These are phyloP conservation scores for Acipenser transmontanus DNA, from an alignment of 2,797 vertebrate species.

Conservation along the genomic window DNA sequence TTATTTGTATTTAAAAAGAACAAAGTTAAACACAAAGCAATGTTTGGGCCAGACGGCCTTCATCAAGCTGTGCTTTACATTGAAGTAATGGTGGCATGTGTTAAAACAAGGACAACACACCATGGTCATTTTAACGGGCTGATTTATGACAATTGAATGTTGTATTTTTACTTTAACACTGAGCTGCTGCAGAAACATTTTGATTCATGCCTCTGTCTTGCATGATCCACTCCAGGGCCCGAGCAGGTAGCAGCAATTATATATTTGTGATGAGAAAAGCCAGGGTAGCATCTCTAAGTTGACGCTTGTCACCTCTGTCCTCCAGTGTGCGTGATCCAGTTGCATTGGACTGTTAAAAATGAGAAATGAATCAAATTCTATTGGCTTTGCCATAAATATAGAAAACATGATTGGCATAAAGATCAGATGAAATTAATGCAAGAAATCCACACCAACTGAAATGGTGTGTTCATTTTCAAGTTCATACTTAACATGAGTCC, in stretches of 20 bases:
- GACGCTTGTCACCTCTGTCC: constrained; percentile 43
- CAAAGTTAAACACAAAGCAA: too few species aligned
- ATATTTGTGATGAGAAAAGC: constrained; percentile 41
- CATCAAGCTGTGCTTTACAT: not conserved
- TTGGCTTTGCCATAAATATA: constrained; percentile 39
- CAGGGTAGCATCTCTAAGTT: constrained; percentile 47
- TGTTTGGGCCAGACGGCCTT: not conserved
- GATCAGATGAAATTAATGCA: constrained; percentile 21
- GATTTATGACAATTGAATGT: constrained; percentile 38
- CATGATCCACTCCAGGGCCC: constrained; percentile 26
- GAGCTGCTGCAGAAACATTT: constrained; percentile 42
- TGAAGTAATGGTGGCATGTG: not conserved
- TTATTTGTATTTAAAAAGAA: too few species aligned
- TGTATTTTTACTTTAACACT: constrained; percentile 30
- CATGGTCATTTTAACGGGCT: not conserved
- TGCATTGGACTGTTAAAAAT: constrained; percentile 42
- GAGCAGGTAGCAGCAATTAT: constrained; percentile 31
- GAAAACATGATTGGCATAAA: constrained; percentile 28
- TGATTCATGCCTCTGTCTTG: constrained; percentile 43
- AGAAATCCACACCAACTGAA: constrained; percentile 5
- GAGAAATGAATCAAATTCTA: constrained; percentile 26
- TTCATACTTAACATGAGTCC: not conserved
- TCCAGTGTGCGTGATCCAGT: constrained; percentile 44
- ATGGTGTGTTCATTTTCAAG: not conserved
- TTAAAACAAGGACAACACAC: not conserved